Conservation (phyloP, 2,113 vertebrate genomes). For the Miniopterus natalensis region DNA sequence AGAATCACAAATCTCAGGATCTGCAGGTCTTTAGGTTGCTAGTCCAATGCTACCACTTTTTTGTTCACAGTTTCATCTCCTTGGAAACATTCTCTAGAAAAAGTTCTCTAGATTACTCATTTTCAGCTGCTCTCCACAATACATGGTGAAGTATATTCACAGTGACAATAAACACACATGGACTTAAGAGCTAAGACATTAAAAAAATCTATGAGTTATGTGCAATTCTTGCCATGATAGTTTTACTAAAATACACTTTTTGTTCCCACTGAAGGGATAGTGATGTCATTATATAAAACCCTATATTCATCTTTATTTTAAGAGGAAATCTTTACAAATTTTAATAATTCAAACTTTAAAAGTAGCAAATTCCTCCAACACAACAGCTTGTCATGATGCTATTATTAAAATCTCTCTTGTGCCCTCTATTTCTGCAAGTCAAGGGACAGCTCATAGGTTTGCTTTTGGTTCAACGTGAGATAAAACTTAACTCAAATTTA, state of each 20-base stretch:
- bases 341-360: not conserved
- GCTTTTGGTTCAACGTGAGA: not conserved
- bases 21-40: not conserved
- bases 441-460: not conserved
- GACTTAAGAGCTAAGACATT: not conserved
- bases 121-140: not conserved
- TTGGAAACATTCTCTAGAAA: conserved; percentile 31
- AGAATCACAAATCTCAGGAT: not conserved
- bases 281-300: not conserved
- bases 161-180: not conserved
- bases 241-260: not conserved
- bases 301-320: not conserved
- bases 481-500: not conserved
- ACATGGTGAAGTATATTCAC: not conserved
- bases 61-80: not conserved
- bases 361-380: not conserved
- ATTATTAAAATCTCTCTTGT: not conserved
- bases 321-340: not conserved
- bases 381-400: not conserved
- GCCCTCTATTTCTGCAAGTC: not conserved
- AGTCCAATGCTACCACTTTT: not conserved
- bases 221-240: not conserved
- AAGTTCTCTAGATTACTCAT: not conserved
- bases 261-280: not conserved
- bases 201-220: not conserved